Evolutionary conservation across 2,113 vertebrate species (phyloP).

Genomic region (Crotophaga sulcirostris): DNA sequence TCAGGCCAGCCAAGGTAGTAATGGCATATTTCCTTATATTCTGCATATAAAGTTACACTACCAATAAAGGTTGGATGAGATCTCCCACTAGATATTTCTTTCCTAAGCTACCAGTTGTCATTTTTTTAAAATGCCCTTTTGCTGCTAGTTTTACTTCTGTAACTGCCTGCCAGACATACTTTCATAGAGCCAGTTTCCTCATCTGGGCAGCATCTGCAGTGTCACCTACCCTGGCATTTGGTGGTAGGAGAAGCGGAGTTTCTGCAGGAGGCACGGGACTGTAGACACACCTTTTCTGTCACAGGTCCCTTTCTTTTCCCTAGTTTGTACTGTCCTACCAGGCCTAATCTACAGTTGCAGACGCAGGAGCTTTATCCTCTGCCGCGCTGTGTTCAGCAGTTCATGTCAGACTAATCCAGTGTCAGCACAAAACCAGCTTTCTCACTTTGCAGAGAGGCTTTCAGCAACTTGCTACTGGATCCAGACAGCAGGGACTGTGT

Average conservation of each 20-base stretch:
- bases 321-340: neutral
- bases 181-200: neutral
- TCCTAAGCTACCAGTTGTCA: neutral
- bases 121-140: neutral
- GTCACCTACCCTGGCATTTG: neutral
- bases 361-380: neutral
- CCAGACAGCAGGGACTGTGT: neutral
- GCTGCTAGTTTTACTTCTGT: neutral
- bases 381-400: neutral
- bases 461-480: neutral
- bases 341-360: neutral
- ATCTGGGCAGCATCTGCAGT: neutral
- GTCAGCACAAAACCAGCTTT: slow-evolving; percentile 37
- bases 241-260: neutral
- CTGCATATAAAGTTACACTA: neutral
- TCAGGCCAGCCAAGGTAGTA: neutral
- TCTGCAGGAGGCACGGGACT: neutral
- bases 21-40: neutral
- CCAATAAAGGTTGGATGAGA: neutral
- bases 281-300: neutral
- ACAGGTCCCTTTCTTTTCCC: neutral
- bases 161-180: neutral
- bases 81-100: neutral
- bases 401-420: neutral
- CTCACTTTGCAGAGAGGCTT: neutral